These are phyloP conservation scores for Leucania comma DNA, from an alignment of 2,888 invertebrate genomes.

Conservation along the genomic window DNA sequence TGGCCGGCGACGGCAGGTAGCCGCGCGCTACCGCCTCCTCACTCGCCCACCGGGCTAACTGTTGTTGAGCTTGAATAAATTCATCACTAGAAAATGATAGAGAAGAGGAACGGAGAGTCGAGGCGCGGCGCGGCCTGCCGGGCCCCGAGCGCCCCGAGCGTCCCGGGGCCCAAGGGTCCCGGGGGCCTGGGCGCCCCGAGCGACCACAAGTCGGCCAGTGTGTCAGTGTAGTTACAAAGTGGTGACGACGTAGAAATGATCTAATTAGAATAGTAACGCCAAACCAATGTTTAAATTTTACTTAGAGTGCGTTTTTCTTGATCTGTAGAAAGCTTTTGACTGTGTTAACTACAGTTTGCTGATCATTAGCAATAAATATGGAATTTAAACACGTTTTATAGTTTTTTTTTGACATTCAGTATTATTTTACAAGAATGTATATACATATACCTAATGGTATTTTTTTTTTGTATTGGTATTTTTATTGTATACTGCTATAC, in stretches of 20 bases:
- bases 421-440: neutral
- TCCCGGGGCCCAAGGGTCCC: conserved; percentile 38
- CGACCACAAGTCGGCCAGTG: conserved; percentile 26
- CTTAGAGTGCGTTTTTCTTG: neutral
- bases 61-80: conserved; percentile 99
- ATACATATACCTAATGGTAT: too few species aligned
- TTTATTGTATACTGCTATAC: neutral
- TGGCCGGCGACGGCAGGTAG: conserved; percentile 85
- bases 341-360: neutral
- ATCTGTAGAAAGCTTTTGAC: conserved; percentile 7
- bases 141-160: conserved; percentile 36
- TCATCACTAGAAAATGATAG: conserved; percentile 98
- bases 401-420: neutral
- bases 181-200: conserved; percentile 30
- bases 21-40: conserved; percentile 93
- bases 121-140: conserved; percentile 69
- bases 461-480: too few species aligned
- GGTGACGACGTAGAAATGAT: conserved; percentile 35
- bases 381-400: neutral
- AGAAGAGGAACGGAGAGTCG: conserved; percentile 93
- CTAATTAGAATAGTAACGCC: neutral
- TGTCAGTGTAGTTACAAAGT: conserved; percentile 40
- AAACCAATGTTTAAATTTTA: neutral
- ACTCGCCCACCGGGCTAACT: conserved; percentile 98
- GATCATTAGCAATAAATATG: neutral